These are phyloP conservation scores for Ciconia boyciana DNA, from an alignment of 2,113 vertebrate species.

Conservation along the genomic window DNA sequence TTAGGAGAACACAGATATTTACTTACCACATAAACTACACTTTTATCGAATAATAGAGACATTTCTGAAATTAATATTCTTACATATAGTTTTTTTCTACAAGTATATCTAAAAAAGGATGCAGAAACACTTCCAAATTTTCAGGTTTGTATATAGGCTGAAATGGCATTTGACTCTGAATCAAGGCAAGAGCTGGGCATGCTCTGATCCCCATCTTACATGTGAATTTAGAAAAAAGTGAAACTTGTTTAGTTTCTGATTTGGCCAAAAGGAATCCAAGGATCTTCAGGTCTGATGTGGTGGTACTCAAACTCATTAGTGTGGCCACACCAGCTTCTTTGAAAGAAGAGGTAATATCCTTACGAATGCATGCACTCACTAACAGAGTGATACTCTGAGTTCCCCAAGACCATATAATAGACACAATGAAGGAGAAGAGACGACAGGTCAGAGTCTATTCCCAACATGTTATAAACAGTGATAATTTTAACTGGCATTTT, in stretches of 20 bases:
- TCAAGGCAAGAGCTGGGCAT: background rate
- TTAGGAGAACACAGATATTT: background rate
- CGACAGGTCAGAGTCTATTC: background rate
- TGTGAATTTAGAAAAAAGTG: background rate
- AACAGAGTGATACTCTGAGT: background rate
- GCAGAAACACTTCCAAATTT: background rate
- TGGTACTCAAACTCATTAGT: background rate
- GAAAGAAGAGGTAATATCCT: background rate
- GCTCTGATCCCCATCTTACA: background rate
- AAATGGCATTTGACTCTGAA: background rate
- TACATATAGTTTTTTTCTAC: background rate
- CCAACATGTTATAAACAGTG: background rate
- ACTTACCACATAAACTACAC: background rate
- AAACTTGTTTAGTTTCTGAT: background rate
- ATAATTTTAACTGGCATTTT: background rate
- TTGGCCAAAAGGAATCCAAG: background rate
- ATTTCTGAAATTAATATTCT: background rate
- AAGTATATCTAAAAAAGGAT: background rate
- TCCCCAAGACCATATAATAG: background rate
- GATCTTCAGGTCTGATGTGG: accelerated
- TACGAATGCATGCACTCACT: background rate
- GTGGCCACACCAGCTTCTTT: background rate
- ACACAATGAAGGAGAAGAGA: background rate
- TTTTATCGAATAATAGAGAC: background rate
- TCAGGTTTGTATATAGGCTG: background rate